phyloP scores from a whole-genome alignment of 2,113 vertebrate species.

The Rhinolophus sinicus region DNA sequence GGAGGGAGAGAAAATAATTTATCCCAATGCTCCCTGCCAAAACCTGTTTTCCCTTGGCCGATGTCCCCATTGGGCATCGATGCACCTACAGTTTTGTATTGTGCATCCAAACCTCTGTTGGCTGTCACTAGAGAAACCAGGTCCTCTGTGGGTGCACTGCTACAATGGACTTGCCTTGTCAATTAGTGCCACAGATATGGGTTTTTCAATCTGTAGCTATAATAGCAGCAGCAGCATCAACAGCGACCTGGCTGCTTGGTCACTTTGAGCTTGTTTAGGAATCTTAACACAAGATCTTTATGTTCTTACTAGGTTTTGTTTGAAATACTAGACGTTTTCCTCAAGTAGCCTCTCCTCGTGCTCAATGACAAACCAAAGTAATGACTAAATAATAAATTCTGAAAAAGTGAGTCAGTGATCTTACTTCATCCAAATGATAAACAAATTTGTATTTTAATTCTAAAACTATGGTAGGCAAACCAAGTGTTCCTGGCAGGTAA shows the following conservation, averaged over 20 bases:
- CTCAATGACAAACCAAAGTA: not conserved
- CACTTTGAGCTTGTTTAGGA: not conserved
- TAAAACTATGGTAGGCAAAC: not conserved
- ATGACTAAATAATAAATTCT: not conserved
- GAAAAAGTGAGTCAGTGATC: not conserved
- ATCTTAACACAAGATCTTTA: not conserved
- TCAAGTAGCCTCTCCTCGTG: not conserved
- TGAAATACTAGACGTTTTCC: not conserved
- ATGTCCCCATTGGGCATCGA: not conserved
- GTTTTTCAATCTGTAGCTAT: no score
- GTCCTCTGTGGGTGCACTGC: not conserved
- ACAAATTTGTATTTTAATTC: not conserved
- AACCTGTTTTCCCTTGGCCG: not conserved
- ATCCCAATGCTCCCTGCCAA: not conserved
- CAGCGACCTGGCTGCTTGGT: not conserved
- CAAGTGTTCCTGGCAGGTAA: not conserved
- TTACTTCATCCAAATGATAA: not conserved
- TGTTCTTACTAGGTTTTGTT: not conserved
- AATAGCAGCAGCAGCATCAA: not conserved
- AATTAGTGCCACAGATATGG: rapidly evolving
- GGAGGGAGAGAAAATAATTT: not conserved
- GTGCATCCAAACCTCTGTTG: not conserved
- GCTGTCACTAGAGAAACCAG: not conserved
- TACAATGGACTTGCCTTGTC: not conserved
- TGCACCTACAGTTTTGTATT: rapidly evolving